A percentile compares a stretch with the other conserved stretches of the same genome.
Conservation (phyloP, 2,113 vertebrate species). For the Cryptomyrus ogoouensis region DNA sequence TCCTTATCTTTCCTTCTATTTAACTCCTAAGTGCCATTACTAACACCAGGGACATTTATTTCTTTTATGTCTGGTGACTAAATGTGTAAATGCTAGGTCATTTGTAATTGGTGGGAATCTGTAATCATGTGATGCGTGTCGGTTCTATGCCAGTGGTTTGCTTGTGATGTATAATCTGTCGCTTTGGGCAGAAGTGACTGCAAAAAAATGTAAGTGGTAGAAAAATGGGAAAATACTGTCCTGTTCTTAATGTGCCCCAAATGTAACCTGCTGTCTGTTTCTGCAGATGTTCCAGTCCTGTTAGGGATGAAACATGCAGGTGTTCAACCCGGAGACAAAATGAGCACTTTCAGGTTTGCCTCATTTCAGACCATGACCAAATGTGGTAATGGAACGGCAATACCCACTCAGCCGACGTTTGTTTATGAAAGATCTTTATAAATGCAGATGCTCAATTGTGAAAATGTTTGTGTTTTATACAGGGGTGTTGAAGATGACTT, state of each 20-base stretch:
- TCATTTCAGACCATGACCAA: background rate
- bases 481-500: background rate
- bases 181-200: background rate
- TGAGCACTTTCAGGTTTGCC: background rate
- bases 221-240: background rate
- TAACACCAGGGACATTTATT: background rate
- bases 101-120: background rate
- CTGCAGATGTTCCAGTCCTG: slow-evolving; percentile 22
- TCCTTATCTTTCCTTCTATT: background rate
- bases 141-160: too few relatives aligned
- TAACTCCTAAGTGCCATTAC: background rate
- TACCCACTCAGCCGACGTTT: background rate
- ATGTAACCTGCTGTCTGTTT: background rate
- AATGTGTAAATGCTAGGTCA: background rate
- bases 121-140: background rate
- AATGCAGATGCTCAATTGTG: background rate
- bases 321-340: background rate
- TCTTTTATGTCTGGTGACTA: background rate
- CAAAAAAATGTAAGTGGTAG: background rate
- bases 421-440: background rate
- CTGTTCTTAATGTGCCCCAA: background rate
- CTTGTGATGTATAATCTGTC: background rate
- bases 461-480: background rate
- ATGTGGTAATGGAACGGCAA: background rate
- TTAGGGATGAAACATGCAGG: background rate